These are phyloP conservation scores for Portunus trituberculatus DNA, from an alignment of 1,140 invertebrate species.

Conservation along the genomic window DNA sequence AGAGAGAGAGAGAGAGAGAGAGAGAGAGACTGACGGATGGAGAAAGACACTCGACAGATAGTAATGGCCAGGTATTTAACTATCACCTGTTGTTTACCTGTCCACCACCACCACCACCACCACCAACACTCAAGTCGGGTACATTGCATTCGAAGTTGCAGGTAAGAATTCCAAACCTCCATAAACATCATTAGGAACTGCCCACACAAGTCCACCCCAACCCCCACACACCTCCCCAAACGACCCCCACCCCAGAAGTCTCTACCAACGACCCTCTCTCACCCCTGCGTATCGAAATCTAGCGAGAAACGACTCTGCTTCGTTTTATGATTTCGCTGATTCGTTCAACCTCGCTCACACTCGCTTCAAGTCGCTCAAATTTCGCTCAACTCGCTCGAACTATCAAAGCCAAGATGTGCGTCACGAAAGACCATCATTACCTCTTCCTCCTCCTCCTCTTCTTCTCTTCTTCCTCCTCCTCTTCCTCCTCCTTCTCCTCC, in stretches of 20 bases:
- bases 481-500: neutral
- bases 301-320: neutral
- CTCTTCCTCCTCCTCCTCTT: neutral
- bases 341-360: neutral
- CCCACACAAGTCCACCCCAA: neutral
- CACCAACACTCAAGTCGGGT: neutral
- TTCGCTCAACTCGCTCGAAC: neutral
- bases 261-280: neutral
- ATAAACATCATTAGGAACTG: neutral
- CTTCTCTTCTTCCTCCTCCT: neutral
- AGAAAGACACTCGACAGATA: too few relatives aligned
- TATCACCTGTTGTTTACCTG: too few relatives aligned
- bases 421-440: constrained; percentile 8
- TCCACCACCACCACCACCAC: neutral
- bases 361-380: too few relatives aligned
- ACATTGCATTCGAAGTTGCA: too few relatives aligned
- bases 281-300: neutral
- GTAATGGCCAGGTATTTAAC: too few relatives aligned
- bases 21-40: too few relatives aligned
- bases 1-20: too few relatives aligned
- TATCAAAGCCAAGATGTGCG: neutral
- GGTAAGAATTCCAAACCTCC: neutral
- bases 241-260: neutral
- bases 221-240: neutral
- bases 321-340: neutral